Conservation (phyloP, 2,888 invertebrate species). For the Netelia inedita region DNA sequence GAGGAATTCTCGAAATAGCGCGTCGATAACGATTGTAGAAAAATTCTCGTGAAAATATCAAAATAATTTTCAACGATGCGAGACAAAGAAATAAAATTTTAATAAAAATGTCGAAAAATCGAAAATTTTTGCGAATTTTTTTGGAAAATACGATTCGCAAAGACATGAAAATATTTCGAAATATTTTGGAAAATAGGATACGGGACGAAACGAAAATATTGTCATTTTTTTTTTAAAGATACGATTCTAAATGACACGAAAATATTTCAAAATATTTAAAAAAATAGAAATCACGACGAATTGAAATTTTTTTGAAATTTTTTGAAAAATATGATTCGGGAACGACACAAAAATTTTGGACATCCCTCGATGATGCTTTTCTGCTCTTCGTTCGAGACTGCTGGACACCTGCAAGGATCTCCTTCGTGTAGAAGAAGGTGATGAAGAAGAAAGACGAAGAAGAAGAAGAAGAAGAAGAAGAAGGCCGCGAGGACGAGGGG, state of each 20-base stretch:
- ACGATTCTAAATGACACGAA: neutral
- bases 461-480: conserved; percentile 41
- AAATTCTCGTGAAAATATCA: neutral
- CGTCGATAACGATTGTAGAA: neutral
- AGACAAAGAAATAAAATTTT: neutral
- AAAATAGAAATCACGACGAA: too few relatives aligned
- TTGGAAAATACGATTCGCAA: neutral
- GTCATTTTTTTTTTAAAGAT: too few relatives aligned
- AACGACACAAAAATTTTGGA: conserved; percentile 32
- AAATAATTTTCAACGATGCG: neutral
- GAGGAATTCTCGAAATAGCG: neutral
- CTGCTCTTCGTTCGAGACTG: conserved; percentile 47
- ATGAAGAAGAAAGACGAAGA: conserved; percentile 46
- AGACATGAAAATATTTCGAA: conserved; percentile 47
- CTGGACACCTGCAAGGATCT: conserved; percentile 67
- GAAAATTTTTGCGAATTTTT: neutral
- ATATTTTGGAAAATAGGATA: neutral
- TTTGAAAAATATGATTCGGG: neutral
- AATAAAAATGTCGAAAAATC: neutral
- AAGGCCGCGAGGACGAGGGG: conserved; percentile 37
- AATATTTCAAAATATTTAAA: too few relatives aligned
- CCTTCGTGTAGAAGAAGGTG: conserved; percentile 12
- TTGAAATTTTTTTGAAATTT: too few relatives aligned
- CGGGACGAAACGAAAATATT: neutral
- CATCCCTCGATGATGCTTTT: conserved; percentile 49